Evolutionary conservation across 2,797 vertebrate genomes (phyloP), one percentile per base, ranked within the genome.

Genomic region (Chiloscyllium punctatum): DNA sequence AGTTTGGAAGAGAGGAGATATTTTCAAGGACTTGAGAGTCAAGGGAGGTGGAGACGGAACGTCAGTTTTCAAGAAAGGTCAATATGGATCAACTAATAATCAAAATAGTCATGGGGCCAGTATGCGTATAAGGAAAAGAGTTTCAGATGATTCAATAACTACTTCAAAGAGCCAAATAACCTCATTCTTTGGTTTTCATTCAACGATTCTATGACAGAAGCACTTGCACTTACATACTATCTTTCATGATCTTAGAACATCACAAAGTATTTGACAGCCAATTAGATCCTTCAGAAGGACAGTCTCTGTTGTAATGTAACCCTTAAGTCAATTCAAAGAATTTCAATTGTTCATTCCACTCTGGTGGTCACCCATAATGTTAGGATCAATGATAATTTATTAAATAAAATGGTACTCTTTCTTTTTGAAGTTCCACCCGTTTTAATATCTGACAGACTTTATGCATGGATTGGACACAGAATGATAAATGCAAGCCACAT

Each of bases 361-460:
- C 18, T 66, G 62, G 88, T n/a, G 68, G 1, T 92, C 57, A 66
- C 18, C n/a, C 68, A 82, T 92, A n/a, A 37, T 92, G 62, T 37
- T 66, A 66, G 4, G 11, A 57, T 33, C 87, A n/a, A 66, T 66
- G 18, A 62, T 91, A 27, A 48, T 18, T 92, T 91, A 33, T 33
- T 66, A 25, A 72, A 71, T 48, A 74, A 72, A 69, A 11, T 94
- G 72, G 25, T 53, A 53, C 48, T 53, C 13, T 71, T 94, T 72
- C 25, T 72, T 74, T 48, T 94, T 74, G 69, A 94, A 94, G 92
- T 51, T 94, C 69, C 71, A 94, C 53, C 69, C 69, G 74, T 51
- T 74, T 27, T 51, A 72, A 94, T 48, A 48, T 51, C 23, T 71
- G 42, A 8, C 42, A 30, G 37, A 27, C 9, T 25, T 94, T 72